Evolutionary conservation across 2,113 vertebrate genomes (phyloP), one percentile per base, ranked within the genome.

Genomic region (Tor tambroides): DNA sequence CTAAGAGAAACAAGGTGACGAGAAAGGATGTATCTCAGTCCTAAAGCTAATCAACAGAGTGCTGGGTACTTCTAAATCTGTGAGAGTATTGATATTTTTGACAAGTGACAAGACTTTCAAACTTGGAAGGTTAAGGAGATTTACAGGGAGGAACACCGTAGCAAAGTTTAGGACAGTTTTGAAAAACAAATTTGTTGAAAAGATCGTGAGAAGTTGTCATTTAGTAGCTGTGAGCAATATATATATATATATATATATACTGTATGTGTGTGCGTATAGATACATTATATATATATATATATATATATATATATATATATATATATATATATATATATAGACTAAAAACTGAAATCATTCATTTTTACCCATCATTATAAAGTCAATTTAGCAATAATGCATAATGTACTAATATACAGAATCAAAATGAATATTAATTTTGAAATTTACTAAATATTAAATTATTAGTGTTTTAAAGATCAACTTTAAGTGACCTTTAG

Each of bases 1-100:
- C 85, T 61, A 43, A 74, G 49, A 72, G 78, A 86, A 72, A 72
- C 78, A 80, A 80, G 78, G 77, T 74, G 85, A 86, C 49, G 26
- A 71, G 65, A 54, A 83, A 54, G 26, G 61, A 83, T 84, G 67
- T 23, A 30, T 54, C 41, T 54, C 46, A 4, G 65, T 54, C 28
- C 82, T 72, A 56, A 56, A 84, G 65, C 82, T 56, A 72, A 54
- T 72, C 46, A 74, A 72, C 82, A 74, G 23, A 84, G 30, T 10
- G 15, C 6, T n/a, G 46, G 67, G 19, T n/a, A n/a, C 32, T 59
- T 51, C 49, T 59, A n/a, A 74, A 84, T 35, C 49, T 35, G 28
- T 26, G 21, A 26, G 26, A 6, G 21, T 59, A 74, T 84, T 19
- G 46, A 84, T 69, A 41, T 54, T 54, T 84, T 51, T 54, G 19